Evolutionary conservation across 2,888 invertebrate genomes (phyloP).

Genomic region (Epinotia nisella): DNA sequence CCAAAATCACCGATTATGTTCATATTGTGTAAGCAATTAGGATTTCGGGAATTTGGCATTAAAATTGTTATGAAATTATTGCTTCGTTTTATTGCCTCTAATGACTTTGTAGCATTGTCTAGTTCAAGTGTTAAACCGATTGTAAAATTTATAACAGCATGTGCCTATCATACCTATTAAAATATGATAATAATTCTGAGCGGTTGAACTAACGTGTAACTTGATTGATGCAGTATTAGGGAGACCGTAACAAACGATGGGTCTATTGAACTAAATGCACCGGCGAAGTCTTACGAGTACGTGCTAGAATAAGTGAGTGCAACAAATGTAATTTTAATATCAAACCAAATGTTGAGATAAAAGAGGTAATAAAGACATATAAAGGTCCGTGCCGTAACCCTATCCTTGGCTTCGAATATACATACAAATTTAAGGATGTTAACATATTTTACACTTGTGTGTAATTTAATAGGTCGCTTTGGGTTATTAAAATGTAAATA

Average conservation of each 20-base stretch:
- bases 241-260: no score
- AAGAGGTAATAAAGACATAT: background rate
- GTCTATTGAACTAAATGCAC: no score
- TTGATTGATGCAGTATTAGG: no score
- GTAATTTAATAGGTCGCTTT: background rate
- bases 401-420: background rate
- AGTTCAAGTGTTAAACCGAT: background rate
- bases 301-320: no score
- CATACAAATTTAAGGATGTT: slow-evolving; percentile 8
- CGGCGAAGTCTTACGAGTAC: no score
- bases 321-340: no score
- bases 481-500: background rate
- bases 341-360: background rate
- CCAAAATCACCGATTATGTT: slow-evolving; percentile 13
- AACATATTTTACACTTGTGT: background rate
- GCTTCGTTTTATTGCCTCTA: slow-evolving; percentile 19
- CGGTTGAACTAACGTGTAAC: no score
- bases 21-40: slow-evolving; percentile 21
- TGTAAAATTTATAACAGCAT: background rate
- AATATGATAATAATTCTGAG: no score
- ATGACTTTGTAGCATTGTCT: background rate
- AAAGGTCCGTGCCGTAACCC: background rate
- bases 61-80: slow-evolving; percentile 14
- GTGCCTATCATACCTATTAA: no score
- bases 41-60: slow-evolving; percentile 19